Evolutionary conservation across 2,797 vertebrate species (phyloP).

Genomic region (Lepilemur ruficaudatus): DNA sequence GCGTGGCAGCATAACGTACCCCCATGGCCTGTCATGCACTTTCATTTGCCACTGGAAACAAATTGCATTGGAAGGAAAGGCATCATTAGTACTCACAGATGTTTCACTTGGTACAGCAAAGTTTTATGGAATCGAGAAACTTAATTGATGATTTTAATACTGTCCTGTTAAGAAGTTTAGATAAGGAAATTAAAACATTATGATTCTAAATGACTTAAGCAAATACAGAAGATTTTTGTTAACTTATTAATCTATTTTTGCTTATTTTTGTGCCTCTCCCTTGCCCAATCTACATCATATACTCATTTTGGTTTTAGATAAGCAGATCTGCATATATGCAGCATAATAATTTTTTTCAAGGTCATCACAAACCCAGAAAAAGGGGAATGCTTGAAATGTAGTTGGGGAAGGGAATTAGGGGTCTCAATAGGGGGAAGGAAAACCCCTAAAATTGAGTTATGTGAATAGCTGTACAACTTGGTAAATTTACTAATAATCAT

Average conservation of each 20-base stretch:
- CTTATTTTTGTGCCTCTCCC: not conserved
- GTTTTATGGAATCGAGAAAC: constrained; percentile 1
- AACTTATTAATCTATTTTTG: constrained; percentile 22
- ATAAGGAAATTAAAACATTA: constrained; percentile 53
- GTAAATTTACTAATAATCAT: too few relatives aligned
- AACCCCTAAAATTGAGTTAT: too few relatives aligned
- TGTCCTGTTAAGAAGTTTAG: constrained; percentile 39
- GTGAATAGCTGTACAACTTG: too few relatives aligned
- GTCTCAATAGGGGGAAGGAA: too few relatives aligned
- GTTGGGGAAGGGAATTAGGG: too few relatives aligned
- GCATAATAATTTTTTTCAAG: not conserved
- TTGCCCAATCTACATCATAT: not conserved
- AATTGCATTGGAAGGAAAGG: not conserved
- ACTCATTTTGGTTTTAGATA: constrained; percentile 14
- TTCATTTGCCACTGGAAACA: constrained; percentile 23
- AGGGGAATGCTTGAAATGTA: too few relatives aligned
- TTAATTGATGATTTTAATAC: not conserved
- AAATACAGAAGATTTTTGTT: constrained; percentile 24
- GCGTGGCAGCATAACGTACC: not conserved
- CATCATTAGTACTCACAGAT: not conserved
- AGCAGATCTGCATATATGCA: not conserved
- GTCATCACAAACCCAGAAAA: not conserved
- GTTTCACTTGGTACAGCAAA: not conserved
- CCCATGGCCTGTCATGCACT: not conserved
- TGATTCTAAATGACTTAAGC: constrained; percentile 26